Evolutionary conservation across 35 echinoderm and acorn worm species (phyloP).

Genomic region (Ptychodera flava): DNA sequence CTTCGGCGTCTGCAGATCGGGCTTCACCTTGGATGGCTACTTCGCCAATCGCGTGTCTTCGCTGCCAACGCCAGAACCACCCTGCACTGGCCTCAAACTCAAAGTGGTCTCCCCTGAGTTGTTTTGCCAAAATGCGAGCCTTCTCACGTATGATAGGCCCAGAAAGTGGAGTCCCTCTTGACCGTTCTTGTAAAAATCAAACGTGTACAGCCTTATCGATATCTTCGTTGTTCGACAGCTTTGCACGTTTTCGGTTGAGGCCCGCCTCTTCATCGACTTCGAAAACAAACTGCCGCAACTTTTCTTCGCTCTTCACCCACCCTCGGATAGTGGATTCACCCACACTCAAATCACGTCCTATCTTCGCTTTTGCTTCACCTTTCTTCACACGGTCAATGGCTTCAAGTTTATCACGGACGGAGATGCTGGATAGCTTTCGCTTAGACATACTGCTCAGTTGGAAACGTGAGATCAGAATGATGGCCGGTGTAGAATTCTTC

Average conservation of each 20-base stretch:
- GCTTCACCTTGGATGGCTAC: conserved; percentile 7
- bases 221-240: conserved; percentile 2
- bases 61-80: conserved; percentile 21
- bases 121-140: neutral
- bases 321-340: neutral
- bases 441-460: neutral
- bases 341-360: neutral
- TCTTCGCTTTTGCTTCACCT: neutral
- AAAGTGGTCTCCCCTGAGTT: neutral
- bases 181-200: neutral
- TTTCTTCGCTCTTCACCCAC: neutral
- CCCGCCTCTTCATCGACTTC: neutral
- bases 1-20: neutral
- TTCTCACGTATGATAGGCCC: conserved; percentile 14
- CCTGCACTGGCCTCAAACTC: conserved; percentile 29
- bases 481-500: neutral
- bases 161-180: neutral
- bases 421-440: neutral
- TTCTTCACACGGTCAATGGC: neutral
- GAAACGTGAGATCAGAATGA: neutral
- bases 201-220: conserved; percentile 14
- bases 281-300: neutral
- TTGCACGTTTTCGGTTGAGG: neutral
- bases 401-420: neutral
- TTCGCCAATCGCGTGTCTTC: conserved; percentile 1